Base-by-base conservation (phyloP, 2,888 invertebrate species). In the Eurytoma adleriae region DNA sequence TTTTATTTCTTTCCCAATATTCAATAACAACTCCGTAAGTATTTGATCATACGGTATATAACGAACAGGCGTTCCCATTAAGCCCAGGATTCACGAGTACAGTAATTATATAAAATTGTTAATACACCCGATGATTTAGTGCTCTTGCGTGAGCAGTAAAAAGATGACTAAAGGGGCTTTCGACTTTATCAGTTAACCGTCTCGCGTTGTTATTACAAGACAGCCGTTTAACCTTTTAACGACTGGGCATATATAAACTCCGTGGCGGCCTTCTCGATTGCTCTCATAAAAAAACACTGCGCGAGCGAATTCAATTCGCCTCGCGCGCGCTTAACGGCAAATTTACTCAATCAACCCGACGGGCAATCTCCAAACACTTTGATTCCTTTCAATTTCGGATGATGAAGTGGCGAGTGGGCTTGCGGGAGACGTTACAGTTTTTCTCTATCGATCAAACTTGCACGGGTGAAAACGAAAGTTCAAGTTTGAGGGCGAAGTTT, bases 121-220 rank as follows among this genome's bases (percentile, higher is more conserved):
- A 30, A 79, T 79, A 70, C 69, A 66, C 64, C 64, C 24, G 30
- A 64, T 74, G 74, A 79, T 79, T 74, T 74, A 74, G 61, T 54
- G 56, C 24, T 18, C 57, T 74, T 24, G 74, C 69, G 74, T 57
- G 64, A 73, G 64, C 64, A 57, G 69, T 74, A 52, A 74, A 74
- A 79, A 48, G 74, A 67, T 69, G 57, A 64, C 40, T 10, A 10
- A 48, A 56, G 27, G 57, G 27, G 59, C 69, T 66, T 69, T 78
- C 20, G 57, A 54, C 68, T 78, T 78, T 78, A 78, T 78, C 68
- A 79, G 20, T 74, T 74, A 79, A 79, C 50, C 70, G 62, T 59
- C 64, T 50, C 52, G 50, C 64, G 50, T 50, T 66, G 70, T 66
- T 79, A 59, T 74, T 79, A 59, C 50, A 40, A 74, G 40, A 69